Evolutionary conservation across 2,113 vertebrate species (phyloP), one percentile per base, ranked within the genome.

Genomic region (Coptodon rendalli): DNA sequence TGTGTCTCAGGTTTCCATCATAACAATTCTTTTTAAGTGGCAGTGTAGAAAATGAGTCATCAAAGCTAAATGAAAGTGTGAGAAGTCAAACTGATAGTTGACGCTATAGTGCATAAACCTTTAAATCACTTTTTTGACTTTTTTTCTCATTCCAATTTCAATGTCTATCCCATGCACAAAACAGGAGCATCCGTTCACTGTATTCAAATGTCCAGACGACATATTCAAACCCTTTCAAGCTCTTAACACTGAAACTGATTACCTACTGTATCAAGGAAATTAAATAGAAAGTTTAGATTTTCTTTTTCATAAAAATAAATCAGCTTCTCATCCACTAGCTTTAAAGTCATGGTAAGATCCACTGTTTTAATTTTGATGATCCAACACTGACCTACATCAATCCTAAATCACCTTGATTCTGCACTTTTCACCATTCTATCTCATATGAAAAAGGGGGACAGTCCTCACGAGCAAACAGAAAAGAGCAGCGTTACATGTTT

Each of bases 231-330:
- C 29, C 71, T 76, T 19, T 48, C 24, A 68, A 11, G 19, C 59
- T 24, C 66, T 71, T 43, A 43, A 71, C 36, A 43, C 0, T 27
- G 38, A 71, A 43, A 71, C n/a, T 71, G 14, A 48, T 48, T 29
- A 16, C 56, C 27, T 59, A 17, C 56, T 59, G 56, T 59, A 59
- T 31, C 7, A 59, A 59, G 7, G 8, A 73, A 45, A 73, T 45
- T 27, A 45, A 73, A 73, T 4, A 17, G 8, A 27, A 22, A 27
- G 45, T 17, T 45, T 16, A 0, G 0, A 6, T 16, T 16, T 45
- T 10, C 19, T n/a, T 68, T 27, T 71, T 19, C n/a, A 50, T 76
- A 31, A 24, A 76, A 31, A 76, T 48, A 1, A 76, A 48, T 48
- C 22, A 45, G 38, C 45, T 73, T 73, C 38, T 48, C 43, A 76